A percentile compares a stretch with the other conserved stretches of the same genome.
These are phyloP conservation scores for Puffinus mauretanicus DNA, from an alignment of 2,113 vertebrate species.

Conservation along the genomic window DNA sequence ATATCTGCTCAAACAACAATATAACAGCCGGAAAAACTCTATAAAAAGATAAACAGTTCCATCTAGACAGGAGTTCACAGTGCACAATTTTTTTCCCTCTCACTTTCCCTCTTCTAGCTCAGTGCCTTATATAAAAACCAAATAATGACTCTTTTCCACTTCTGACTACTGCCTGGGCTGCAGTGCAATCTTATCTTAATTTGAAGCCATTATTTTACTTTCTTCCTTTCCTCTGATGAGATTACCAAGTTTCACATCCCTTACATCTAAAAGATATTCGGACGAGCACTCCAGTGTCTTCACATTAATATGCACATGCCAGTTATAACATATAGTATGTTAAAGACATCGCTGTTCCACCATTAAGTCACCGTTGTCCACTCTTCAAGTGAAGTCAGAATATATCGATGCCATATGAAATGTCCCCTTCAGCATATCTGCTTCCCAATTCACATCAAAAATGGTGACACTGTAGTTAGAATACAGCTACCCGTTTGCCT, in stretches of 20 bases:
- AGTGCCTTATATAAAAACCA: background rate
- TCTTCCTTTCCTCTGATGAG: background rate
- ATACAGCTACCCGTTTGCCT: background rate
- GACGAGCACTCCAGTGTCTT: background rate
- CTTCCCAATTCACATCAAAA: background rate
- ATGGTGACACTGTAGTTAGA: background rate
- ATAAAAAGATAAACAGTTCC: background rate
- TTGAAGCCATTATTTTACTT: background rate
- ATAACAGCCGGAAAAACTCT: background rate
- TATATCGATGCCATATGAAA: accelerated
- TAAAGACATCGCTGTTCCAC: background rate
- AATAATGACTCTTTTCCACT: background rate
- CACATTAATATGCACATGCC: background rate
- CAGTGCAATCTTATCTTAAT: background rate
- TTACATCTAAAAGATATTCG: background rate
- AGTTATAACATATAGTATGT: accelerated
- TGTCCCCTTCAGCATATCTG: background rate
- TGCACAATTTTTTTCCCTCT: background rate
- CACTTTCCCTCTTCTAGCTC: background rate
- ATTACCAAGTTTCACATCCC: background rate
- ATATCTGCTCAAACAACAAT: slow-evolving; percentile 1
- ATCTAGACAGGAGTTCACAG: background rate
- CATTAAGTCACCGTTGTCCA: background rate
- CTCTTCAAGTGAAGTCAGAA: background rate
- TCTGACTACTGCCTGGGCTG: background rate